These are phyloP conservation scores for Autographa pulchrina DNA, from an alignment of 2,888 invertebrate species.

Conservation along the genomic window DNA sequence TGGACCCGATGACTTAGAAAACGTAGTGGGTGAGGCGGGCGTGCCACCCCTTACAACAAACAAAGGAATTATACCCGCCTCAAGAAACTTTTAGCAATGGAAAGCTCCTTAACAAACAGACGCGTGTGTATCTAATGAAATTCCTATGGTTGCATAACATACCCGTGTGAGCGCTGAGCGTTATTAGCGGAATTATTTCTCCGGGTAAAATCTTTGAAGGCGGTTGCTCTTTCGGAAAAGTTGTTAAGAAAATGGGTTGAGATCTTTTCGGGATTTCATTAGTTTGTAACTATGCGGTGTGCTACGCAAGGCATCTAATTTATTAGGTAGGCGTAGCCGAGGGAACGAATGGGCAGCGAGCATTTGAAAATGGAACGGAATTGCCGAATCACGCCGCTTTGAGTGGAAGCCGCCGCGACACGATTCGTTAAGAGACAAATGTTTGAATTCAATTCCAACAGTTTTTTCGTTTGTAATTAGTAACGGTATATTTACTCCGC, in stretches of 20 bases:
- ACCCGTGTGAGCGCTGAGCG: constrained; percentile 85
- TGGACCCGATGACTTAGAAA: constrained; percentile 90
- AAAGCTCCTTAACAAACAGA: constrained; percentile 90
- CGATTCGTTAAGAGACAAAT: constrained; percentile 89
- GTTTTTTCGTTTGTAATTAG: constrained; percentile 84
- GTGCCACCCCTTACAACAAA: constrained; percentile 86
- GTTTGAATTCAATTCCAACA: constrained; percentile 87
- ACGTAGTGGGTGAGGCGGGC: constrained; percentile 86
- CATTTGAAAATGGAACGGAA: constrained; percentile 84
- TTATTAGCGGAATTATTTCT: constrained; percentile 89
- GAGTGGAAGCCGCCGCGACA: constrained; percentile 84
- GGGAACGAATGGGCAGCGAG: constrained; percentile 88
- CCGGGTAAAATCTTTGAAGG: constrained; percentile 88
- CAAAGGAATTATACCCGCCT: constrained; percentile 90
- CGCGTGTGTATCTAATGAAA: constrained; percentile 90
- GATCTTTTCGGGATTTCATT: constrained; percentile 88
- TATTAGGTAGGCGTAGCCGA: constrained; percentile 88
- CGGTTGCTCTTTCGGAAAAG: constrained; percentile 89
- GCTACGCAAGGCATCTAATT: constrained; percentile 86
- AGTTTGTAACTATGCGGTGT: constrained; percentile 88
- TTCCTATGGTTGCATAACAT: constrained; percentile 90
- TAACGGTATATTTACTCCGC: constrained; percentile 83
- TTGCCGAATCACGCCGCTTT: constrained; percentile 88
- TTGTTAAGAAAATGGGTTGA: constrained; percentile 89
- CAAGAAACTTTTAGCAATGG: constrained; percentile 90